Evolutionary conservation across 2,113 vertebrate genomes (phyloP), one percentile per base, ranked within the genome.

Genomic region (Pipa parva): DNA sequence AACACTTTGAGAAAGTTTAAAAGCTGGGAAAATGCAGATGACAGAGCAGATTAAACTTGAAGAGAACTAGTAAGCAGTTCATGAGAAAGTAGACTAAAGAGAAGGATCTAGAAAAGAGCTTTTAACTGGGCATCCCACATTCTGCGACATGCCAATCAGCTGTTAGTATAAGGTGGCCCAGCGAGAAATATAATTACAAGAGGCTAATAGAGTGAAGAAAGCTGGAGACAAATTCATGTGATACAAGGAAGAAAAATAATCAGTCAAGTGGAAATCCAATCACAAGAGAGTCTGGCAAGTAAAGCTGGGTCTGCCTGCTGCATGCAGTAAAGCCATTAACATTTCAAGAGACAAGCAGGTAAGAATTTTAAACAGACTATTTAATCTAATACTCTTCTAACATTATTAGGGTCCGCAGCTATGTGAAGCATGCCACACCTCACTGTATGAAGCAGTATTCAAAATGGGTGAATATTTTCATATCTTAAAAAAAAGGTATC

Each of bases 1-100:
- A 49, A 49, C 21, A 49, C 46, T 49, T 65, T 21, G 7, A 18
- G 48, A 26, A 39, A 65, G 29, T 65, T 65, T 22, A 45, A 56
- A 65, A 56, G 51, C 37, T 28, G n/a, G 22, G 50, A 45, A 45
- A 65, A 46, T 45, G 15, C 36, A 56, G 11, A 56, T 36, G 4
- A 27, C 27, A 10, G 20, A 18, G 28, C 22, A 65, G 12, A 56
- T 46, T 45, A 12, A n/a, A 11, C 37, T 26, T 24, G 12, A 21
- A 58, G 31, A 10, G 27, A 28, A 31, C 1, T 7, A 33, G 27
- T 7, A 12, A n/a, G n/a, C n/a, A n/a, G n/a, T n/a, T n/a, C n/a
- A n/a, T n/a, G n/a, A n/a, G n/a, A 42, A 5, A 5, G 39, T 42
- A 15, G 20, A 9, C 8, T 11, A 21, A 22, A 49, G 1, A 49